A percentile compares a stretch with the other conserved stretches of the same genome.
These are phyloP conservation scores for Euspilapteryx auroguttella DNA, from an alignment of 2,888 invertebrate species.

Conservation along the genomic window DNA sequence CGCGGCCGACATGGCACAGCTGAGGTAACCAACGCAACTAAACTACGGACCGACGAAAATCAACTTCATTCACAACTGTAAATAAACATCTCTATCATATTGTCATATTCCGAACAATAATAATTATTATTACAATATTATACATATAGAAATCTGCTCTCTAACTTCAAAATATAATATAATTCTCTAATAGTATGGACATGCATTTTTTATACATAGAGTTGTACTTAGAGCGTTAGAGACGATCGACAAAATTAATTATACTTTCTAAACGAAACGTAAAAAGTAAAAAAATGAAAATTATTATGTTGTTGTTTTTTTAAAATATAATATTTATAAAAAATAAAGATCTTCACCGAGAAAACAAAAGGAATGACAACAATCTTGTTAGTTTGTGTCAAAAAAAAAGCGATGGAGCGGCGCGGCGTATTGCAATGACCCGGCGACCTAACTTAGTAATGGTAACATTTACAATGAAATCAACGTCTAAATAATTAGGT, in stretches of 20 bases:
- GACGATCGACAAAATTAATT: slow-evolving; percentile 42
- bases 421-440: not conserved
- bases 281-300: slow-evolving; percentile 7
- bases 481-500: slow-evolving; percentile 32
- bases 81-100: slow-evolving; percentile 51
- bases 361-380: slow-evolving; percentile 48
- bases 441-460: slow-evolving; percentile 39
- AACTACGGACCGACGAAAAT: slow-evolving; percentile 17
- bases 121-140: slow-evolving; percentile 25
- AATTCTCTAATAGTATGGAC: slow-evolving; percentile 44
- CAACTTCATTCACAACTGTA: slow-evolving; percentile 23
- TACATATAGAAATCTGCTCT: slow-evolving; percentile 43
- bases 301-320: slow-evolving; percentile 21
- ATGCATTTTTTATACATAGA: slow-evolving; percentile 32
- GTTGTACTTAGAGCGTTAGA: slow-evolving; percentile 52
- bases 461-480: slow-evolving; percentile 57
- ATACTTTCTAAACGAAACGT: slow-evolving; percentile 24
- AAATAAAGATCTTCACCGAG: slow-evolving; percentile 56
- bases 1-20: slow-evolving; percentile 53
- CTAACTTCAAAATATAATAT: slow-evolving; percentile 45
- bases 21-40: slow-evolving; percentile 43
- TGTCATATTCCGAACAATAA: slow-evolving; percentile 20
- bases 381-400: slow-evolving; percentile 16
- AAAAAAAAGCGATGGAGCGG: slow-evolving; percentile 7
- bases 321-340: slow-evolving; percentile 51